Base-by-base conservation (phyloP, 2,888 invertebrate species). In the Eumacrocentrus americanus region DNA sequence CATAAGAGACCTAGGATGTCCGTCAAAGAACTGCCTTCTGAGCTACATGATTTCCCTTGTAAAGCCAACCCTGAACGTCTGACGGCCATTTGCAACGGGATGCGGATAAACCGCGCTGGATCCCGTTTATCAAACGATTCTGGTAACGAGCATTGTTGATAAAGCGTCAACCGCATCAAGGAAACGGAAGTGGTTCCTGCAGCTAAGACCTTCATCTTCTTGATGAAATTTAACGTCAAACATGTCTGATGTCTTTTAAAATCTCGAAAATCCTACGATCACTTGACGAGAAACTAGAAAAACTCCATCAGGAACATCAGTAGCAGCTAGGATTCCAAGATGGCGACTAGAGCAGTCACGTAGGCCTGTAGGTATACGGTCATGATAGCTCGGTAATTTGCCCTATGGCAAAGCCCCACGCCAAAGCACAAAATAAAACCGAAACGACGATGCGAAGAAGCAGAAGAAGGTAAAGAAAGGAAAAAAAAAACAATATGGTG, bases 351-450 rank as follows among this genome's bases (percentile, higher is more conserved):
- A 47, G 48, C 29, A 38, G 56, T 56, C 56, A 56, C 56, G 55
- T 55, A 55, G 46, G 46, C 22, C 9, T 22, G 29, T 9, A 6
- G n/a, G 38, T 38, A 44, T 48, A 56, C 47, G 48, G 22, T 58
- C 42, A 61, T 63, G 57, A 63, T 60, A 42, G 44, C 42, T 48
- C 50, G 38, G 50, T 52, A 61, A 65, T 65, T 65, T 65, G 61
- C 60, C 61, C 59, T 63, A 61, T 63, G 40, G 57, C 61, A 20
- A 35, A 57, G 55, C 54, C 57, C 57, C 51, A n/a, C n/a, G n/a
- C 52, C 57, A 46, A 61, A 54, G 48, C 12, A 52, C 51, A 42
- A 44, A 50, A 40, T 37, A 51, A 40, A 25, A 22, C n/a, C 42
- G 46, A 35, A 55, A 55, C 29, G 9, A 6, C 4, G 29, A 29